These are phyloP conservation scores for Silurus asotus DNA, from an alignment of 2,113 vertebrate genomes.

Conservation along the genomic window DNA sequence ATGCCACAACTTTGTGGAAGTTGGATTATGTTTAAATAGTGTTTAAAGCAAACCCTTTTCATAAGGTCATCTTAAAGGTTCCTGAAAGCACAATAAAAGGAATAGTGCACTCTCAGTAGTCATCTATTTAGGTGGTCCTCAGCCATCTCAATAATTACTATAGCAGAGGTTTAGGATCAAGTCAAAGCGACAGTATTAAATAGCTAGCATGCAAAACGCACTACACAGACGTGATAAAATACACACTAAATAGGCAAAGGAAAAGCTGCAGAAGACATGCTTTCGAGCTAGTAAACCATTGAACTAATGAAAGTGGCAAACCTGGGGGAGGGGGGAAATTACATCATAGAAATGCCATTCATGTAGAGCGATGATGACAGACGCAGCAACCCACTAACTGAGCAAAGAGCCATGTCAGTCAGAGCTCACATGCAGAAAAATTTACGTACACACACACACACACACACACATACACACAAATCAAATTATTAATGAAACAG, in stretches of 20 bases:
- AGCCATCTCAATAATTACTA: neutral
- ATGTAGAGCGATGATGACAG: slow-evolving; percentile 8
- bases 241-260: neutral
- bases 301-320: slow-evolving; percentile 22
- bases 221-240: neutral
- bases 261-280: neutral
- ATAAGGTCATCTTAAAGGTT: neutral
- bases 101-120: neutral
- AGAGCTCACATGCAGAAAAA: neutral
- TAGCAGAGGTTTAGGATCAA: neutral
- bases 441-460: neutral
- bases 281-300: slow-evolving; percentile 21
- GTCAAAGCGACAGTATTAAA: neutral
- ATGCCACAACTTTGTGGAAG: neutral
- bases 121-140: neutral
- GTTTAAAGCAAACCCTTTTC: neutral
- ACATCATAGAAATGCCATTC: slow-evolving; percentile 37
- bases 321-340: neutral
- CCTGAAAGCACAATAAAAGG: neutral
- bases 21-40: neutral
- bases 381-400: slow-evolving; percentile 47
- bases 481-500: neutral
- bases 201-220: neutral
- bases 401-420: slow-evolving; percentile 50
- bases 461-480: slow-evolving; percentile 18